Evolutionary conservation across 2,888 invertebrate species (phyloP).

Genomic region (Buathra laborator): DNA sequence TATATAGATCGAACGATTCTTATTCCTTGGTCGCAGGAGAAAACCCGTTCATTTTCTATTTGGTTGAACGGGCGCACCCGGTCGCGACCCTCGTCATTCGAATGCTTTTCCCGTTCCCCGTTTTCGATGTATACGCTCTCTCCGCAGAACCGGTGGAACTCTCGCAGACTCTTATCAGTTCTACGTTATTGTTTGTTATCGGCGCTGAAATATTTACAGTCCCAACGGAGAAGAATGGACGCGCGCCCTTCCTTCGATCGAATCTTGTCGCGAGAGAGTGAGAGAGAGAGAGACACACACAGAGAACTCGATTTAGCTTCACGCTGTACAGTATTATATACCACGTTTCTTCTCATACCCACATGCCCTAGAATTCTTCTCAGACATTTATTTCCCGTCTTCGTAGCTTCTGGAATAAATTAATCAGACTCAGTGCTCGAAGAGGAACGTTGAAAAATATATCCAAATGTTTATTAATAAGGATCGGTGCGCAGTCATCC

Average conservation of each 20-base stretch:
- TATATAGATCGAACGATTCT: slow-evolving; percentile 62
- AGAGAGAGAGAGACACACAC: slow-evolving; percentile 25
- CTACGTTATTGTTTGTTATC: slow-evolving; percentile 78
- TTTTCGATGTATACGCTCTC: slow-evolving; percentile 37
- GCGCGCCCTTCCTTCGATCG: slow-evolving; percentile 43
- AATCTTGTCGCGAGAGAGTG: slow-evolving; percentile 54
- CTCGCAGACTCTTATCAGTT: slow-evolving; percentile 73
- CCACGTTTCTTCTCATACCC: background rate
- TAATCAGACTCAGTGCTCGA: slow-evolving; percentile 32
- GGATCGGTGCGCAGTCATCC: background rate
- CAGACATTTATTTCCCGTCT: slow-evolving; percentile 39
- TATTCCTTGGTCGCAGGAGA: slow-evolving; percentile 71
- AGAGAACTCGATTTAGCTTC: slow-evolving; percentile 58
- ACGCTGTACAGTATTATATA: background rate
- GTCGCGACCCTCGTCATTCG: slow-evolving; percentile 72
- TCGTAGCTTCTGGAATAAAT: slow-evolving; percentile 14
- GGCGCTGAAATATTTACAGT: slow-evolving; percentile 74
- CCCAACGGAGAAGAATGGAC: slow-evolving; percentile 67
- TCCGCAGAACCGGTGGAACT: slow-evolving; percentile 58
- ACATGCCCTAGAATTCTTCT: slow-evolving; percentile 24
- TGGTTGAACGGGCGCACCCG: slow-evolving; percentile 51
- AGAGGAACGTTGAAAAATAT: slow-evolving; percentile 50
- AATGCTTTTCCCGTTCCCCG: slow-evolving; percentile 61
- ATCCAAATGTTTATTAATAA: slow-evolving; percentile 51
- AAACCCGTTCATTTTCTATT: slow-evolving; percentile 68